Conservation (phyloP, 2,888 invertebrate species). For the Agriopis aurantiaria region DNA sequence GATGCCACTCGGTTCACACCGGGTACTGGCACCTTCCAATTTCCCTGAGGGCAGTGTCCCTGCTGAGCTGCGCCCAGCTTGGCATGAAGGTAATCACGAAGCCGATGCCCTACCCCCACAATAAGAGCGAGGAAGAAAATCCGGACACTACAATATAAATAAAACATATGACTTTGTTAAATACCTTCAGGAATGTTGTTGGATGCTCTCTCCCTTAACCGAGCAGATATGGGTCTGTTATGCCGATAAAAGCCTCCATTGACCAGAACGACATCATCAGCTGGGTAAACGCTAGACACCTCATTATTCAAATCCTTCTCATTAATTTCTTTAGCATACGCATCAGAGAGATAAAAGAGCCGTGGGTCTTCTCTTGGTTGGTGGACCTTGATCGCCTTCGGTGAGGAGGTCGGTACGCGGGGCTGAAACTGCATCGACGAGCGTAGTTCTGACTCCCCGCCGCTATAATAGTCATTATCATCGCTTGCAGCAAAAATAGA, state of each 20-base stretch:
- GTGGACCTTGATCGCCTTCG: conserved; percentile 65
- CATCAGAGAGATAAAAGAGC: conserved; percentile 77
- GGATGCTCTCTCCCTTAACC: conserved; percentile 50
- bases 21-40: too few relatives aligned
- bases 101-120: too few relatives aligned
- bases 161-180: too few relatives aligned
- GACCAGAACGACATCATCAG: conserved; percentile 65
- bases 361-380: conserved; percentile 77
- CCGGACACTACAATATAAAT: too few relatives aligned
- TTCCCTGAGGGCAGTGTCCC: too few relatives aligned
- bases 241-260: conserved; percentile 47
- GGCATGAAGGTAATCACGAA: too few relatives aligned
- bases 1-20: too few relatives aligned
- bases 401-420: conserved; percentile 56
- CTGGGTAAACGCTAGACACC: conserved; percentile 70
- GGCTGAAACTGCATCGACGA: conserved; percentile 59
- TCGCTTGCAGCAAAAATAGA: conserved; percentile 57
- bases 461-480: conserved; percentile 77
- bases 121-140: too few relatives aligned
- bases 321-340: conserved; percentile 74
- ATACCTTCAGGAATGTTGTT: conserved; percentile 56
- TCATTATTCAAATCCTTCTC: conserved; percentile 67
- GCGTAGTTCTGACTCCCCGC: conserved; percentile 63
- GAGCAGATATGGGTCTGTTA: conserved; percentile 48
- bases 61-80: too few relatives aligned